Evolutionary conservation across 2,888 invertebrate species (phyloP).

Genomic region (Dynastes tityus): DNA sequence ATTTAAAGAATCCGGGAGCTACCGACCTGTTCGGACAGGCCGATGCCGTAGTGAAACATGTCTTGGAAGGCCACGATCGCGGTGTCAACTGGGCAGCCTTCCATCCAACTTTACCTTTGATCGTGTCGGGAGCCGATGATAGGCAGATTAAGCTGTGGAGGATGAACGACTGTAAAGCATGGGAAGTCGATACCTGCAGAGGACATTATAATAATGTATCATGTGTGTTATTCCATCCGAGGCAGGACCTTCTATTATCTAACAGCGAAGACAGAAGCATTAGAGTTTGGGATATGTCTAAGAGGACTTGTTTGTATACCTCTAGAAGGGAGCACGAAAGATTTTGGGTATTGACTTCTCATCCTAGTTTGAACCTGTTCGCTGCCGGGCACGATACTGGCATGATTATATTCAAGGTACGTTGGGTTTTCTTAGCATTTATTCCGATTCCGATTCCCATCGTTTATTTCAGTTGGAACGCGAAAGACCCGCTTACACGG

Average conservation of each 20-base stretch:
- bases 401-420: constrained; percentile 88
- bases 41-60: constrained; percentile 94
- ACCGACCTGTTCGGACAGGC: constrained; percentile 97
- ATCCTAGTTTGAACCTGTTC: constrained; percentile 96
- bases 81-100: constrained; percentile 99
- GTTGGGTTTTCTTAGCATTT: not conserved
- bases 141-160: constrained; percentile 98
- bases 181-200: constrained; percentile 99
- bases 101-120: constrained; percentile 94
- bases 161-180: constrained; percentile 98
- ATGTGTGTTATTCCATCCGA: constrained; percentile 96
- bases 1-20: constrained; percentile 86
- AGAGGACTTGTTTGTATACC: constrained; percentile 91
- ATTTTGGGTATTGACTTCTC: constrained; percentile 97
- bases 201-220: constrained; percentile 99
- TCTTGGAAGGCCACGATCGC: constrained; percentile 94
- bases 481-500: constrained; percentile 96
- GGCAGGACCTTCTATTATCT: constrained; percentile 95
- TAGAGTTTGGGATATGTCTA: constrained; percentile 98
- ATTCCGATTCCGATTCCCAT: not conserved
- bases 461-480: constrained; percentile 81
- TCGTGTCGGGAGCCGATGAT: constrained; percentile 99
- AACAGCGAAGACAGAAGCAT: constrained; percentile 99
- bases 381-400: constrained; percentile 99
- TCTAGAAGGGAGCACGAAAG: constrained; percentile 96